Evolutionary conservation across 2,113 vertebrate genomes (phyloP).

Genomic region (Helogale parvula): DNA sequence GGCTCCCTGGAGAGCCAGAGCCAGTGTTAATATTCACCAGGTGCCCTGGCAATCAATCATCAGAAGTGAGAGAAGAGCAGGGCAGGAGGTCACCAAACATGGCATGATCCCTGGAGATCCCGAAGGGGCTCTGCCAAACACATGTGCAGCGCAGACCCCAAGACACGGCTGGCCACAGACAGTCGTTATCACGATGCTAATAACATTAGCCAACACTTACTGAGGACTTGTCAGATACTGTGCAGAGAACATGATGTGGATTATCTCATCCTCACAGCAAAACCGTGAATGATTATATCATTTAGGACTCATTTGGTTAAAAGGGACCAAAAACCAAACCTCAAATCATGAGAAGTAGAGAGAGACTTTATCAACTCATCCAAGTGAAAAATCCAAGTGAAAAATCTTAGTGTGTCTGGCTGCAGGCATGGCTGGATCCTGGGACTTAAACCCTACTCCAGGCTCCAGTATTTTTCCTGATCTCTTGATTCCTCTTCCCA

Average conservation of each 20-base stretch:
- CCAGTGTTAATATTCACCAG: neutral
- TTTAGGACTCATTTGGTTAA: neutral
- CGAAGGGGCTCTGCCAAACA: neutral
- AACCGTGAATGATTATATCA: neutral
- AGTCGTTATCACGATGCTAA: accelerated
- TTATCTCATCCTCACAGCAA: neutral
- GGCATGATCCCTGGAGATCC: neutral
- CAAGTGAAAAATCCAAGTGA: neutral
- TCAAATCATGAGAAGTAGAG: neutral
- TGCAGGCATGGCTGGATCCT: conserved; percentile 9
- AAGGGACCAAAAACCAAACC: neutral
- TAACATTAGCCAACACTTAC: neutral
- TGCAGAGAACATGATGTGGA: neutral
- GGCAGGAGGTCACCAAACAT: neutral
- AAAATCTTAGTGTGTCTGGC: neutral
- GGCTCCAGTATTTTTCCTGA: neutral
- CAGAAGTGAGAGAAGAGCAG: neutral
- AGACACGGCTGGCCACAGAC: neutral
- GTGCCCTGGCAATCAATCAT: neutral
- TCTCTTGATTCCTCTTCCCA: neutral
- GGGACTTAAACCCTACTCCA: neutral
- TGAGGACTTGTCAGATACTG: no score
- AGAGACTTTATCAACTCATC: neutral
- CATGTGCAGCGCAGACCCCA: neutral
- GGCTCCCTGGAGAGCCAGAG: neutral